Evolutionary conservation across 2,113 vertebrate species (phyloP).

Genomic region (Phyllopteryx taeniolatus): DNA sequence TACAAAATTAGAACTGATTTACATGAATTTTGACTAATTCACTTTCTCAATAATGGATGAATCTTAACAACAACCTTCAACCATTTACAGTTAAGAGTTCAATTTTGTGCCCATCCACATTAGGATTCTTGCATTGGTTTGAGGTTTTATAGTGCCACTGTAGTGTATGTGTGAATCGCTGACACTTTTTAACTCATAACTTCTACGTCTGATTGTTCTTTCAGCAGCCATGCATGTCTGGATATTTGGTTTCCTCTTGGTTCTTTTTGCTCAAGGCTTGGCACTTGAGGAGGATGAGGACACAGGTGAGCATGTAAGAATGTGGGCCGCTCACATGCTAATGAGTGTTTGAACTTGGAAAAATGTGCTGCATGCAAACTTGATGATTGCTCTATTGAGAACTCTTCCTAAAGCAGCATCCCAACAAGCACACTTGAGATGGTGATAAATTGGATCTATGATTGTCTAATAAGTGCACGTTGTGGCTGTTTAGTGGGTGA

Average conservation of each 20-base stretch:
- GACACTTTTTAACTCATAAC: slow-evolving; percentile 19
- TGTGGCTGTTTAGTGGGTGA: slow-evolving; percentile 51
- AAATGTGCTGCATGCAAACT: slow-evolving; percentile 2
- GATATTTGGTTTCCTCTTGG: slow-evolving; percentile 8
- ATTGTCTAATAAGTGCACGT: neutral
- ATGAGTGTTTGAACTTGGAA: neutral
- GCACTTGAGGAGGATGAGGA: slow-evolving; percentile 29
- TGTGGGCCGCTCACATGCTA: slow-evolving; percentile 8
- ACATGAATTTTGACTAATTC: too few relatives aligned
- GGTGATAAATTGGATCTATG: neutral
- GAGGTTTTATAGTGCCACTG: neutral
- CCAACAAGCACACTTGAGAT: neutral
- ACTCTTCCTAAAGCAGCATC: slow-evolving; percentile 7
- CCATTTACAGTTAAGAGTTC: neutral
- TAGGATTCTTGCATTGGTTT: too few relatives aligned
- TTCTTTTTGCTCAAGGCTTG: slow-evolving; percentile 25
- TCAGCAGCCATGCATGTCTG: slow-evolving; percentile 30
- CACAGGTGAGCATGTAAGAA: slow-evolving; percentile 63
- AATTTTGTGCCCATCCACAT: neutral
- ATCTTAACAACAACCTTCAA: neutral
- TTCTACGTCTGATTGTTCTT: neutral
- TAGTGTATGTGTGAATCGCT: neutral
- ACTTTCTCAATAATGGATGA: neutral
- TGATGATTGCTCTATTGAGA: slow-evolving; percentile 17
- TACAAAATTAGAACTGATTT: too few relatives aligned